Base-by-base conservation (phyloP, 2,888 invertebrate genomes). In the Diplolepis rosae region DNA sequence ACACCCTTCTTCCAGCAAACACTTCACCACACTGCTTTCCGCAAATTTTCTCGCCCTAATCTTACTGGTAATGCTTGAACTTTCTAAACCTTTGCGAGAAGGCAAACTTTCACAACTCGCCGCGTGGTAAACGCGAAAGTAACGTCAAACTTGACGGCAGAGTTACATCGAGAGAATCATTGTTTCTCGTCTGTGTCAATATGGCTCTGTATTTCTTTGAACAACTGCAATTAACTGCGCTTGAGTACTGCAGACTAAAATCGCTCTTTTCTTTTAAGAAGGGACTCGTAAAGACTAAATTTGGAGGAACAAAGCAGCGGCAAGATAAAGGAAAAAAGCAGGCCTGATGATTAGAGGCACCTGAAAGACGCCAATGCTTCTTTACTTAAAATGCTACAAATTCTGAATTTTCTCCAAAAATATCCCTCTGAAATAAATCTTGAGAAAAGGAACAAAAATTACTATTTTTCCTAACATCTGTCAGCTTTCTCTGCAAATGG, bases 41-140 rank as follows among this genome's bases (percentile, higher is more conserved):
- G 78, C 80, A 83, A 87, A 86, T 87, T 84, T 85, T 84, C 83
- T 81, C 80, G 75, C 83, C 80, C 82, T 82, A 84, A 85, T 83
- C 85, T 83, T 80, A 72, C 70, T 75, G 68, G 80, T 83, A 83
- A 83, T 83, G 83, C 71, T 76, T 84, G 71, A 86, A 86, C 83
- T 86, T 86, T 85, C 82, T 80, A 83, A 83, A 83, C 80, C 81
- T 80, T 79, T 74, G 68, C 66, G 74, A 77, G 77, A 74, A 73
- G 72, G 67, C 65, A 56, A 76, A 76, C 72, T 76, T 76, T 74
- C 70, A 69, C 67, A 51, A 67, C 68, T 76, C 70, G 35, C 72
- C 68, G 70, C n/a, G 32, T 22, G 35, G 4, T 54, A 28, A 45
- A 54, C 22, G 22, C 32, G 18, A 11, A 56, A 56, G 51, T 48